Evolutionary conservation across 2,113 vertebrate genomes (phyloP).

Genomic region (Rattus norvegicus): DNA sequence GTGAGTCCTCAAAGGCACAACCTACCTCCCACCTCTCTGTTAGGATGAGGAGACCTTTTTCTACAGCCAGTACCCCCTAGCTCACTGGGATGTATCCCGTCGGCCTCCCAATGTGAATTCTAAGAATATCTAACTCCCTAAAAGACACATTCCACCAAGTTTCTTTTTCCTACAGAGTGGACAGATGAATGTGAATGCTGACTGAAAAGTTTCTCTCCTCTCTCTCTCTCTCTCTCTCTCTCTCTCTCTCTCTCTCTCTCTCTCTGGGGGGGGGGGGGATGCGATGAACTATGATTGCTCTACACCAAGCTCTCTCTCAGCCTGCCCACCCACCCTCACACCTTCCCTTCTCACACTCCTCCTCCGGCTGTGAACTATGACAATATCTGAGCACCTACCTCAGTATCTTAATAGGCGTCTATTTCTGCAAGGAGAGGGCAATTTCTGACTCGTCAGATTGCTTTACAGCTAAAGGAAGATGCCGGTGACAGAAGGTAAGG

Average conservation of each 20-base stretch:
- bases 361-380: slow-evolving; percentile 45
- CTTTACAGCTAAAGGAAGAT: slow-evolving; percentile 79
- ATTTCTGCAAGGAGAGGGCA: slow-evolving; percentile 82
- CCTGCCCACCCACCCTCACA: neutral
- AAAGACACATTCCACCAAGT: neutral
- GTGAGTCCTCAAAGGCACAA: too few relatives aligned
- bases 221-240: too few relatives aligned
- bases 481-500: slow-evolving; percentile 81
- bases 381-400: slow-evolving; percentile 54
- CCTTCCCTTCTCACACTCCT: slow-evolving; percentile 24
- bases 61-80: too few relatives aligned
- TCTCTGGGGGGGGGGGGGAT: too few relatives aligned
- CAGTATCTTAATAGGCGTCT: slow-evolving; percentile 83
- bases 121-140: neutral
- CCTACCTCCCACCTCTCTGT: neutral
- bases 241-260: neutral
- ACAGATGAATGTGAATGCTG: neutral
- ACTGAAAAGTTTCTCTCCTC: neutral
- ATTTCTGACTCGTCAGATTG: slow-evolving; percentile 83
- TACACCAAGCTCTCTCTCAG: neutral
- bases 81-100: fast-evolving
- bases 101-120: neutral
- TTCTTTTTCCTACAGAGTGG: neutral
- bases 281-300: neutral
- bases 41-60: neutral